Evolutionary conservation across 2,888 invertebrate species (phyloP), one percentile per base, ranked within the genome.

Genomic region (Osmoderma eremita): DNA sequence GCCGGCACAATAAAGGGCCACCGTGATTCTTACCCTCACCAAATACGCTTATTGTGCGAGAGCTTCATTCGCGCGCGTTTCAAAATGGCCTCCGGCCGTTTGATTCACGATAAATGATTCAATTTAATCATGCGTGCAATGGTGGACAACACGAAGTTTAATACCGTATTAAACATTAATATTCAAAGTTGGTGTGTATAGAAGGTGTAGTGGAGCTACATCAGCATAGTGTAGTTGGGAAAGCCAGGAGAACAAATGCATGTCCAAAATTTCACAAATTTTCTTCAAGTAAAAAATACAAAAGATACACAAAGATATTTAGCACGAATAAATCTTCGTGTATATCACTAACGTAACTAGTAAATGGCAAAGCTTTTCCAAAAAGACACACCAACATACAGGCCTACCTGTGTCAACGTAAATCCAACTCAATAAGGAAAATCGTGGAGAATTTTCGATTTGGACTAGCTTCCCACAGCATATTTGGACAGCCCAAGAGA

Each of bases 11-110:
- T 58, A 20, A 17, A 41, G 41, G 39, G 41, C 41, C 56, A 24
- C 15, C 22, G 58, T 42, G 13, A 58, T 30, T 58, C 30, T 30
- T 45, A 42, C 58, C 58, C 58, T 58, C 42, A n/a, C 20, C 45
- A 58, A 58, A 45, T 58, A 45, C 22, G 12, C 15, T 58, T 36
- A 58, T 58, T 58, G 24, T 58, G 20, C 12, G 22, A 5, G 45
- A 45, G n/a, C 45, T 30, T 45, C 45, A 58, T 58, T 30, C 58
- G 45, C 45, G 30, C 45, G 30, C 45, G 45, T 15, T 58, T 58
- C 58, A 58, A 58, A 42, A 58, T 58, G 58, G 58, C 45, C 45
- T 30, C 58, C 58, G 39, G 58, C 8, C 15, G 45, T 13, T 20
- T 13, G 30, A 58, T 58, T 42, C 30, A 45, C 20, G n/a, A 22